Conservation (phyloP, 2,113 vertebrate genomes). For the Pionites leucogaster region DNA sequence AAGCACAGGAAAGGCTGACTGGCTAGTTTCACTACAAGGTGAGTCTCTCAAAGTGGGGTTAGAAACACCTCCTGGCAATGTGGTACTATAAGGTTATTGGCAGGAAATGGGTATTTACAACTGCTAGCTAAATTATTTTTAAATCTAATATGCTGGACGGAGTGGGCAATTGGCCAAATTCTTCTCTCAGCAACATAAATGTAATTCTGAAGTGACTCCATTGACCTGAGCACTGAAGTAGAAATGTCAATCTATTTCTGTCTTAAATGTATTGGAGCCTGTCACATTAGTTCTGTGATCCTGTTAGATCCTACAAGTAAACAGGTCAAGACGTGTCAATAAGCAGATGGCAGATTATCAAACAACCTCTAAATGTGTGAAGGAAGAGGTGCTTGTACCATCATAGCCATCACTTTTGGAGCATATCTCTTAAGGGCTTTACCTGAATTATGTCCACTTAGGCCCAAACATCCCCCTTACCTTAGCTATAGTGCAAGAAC, state of each 20-base stretch:
- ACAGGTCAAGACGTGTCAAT: background rate
- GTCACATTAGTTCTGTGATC: background rate
- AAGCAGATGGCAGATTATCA: background rate
- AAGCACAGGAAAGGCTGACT: background rate
- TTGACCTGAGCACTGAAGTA: conserved; percentile 46
- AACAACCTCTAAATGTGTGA: background rate
- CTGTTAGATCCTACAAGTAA: conserved; percentile 12
- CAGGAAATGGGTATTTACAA: conserved; percentile 37
- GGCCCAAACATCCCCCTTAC: background rate
- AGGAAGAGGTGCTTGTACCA: background rate
- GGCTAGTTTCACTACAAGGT: background rate
- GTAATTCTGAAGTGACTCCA: conserved; percentile 32
- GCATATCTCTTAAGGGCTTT: background rate
- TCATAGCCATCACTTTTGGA: background rate
- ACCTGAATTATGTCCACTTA: background rate
- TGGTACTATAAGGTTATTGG: background rate
- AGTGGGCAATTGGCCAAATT: background rate
- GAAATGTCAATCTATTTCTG: conserved; percentile 42
- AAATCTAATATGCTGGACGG: background rate
- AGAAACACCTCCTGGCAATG: background rate
- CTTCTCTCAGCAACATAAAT: background rate
- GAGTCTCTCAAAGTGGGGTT: background rate
- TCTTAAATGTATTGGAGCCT: conserved; percentile 8
- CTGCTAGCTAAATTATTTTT: conserved; percentile 29
- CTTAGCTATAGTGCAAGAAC: background rate